Conservation (phyloP, 92 coral and sea anemone species). For the Phenganax stokvisi region DNA sequence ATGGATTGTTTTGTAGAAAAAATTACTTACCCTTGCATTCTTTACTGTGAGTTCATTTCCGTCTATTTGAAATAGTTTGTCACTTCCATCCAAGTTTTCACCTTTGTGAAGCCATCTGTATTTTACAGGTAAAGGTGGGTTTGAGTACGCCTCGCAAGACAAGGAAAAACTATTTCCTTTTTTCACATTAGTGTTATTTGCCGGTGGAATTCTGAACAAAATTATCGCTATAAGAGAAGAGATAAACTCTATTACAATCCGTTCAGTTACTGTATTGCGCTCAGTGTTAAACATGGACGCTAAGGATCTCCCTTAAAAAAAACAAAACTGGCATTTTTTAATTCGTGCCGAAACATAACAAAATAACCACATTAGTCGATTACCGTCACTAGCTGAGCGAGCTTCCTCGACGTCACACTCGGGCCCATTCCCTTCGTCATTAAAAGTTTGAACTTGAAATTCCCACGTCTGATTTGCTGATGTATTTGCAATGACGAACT, state of each 20-base stretch:
- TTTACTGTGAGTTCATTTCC: neutral
- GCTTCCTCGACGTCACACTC: neutral
- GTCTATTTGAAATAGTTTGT: neutral
- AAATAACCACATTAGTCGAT: neutral
- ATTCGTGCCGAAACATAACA: neutral
- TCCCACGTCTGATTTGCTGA: constrained; percentile 11
- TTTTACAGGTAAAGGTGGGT: constrained; percentile 1
- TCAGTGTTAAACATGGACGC: no score
- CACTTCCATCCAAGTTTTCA: neutral
- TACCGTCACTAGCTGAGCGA: constrained; percentile 7
- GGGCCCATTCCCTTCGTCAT: constrained; percentile 9
- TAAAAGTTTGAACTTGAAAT: neutral
- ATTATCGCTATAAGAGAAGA: constrained; percentile 9
- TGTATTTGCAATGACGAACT: neutral
- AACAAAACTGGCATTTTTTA: neutral
- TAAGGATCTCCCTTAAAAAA: no score
- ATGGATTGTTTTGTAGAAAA: no score
- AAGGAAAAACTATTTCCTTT: constrained; percentile 16
- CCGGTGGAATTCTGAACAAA: constrained; percentile 18
- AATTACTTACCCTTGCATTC: constrained; percentile 4
- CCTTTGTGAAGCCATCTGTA: constrained; percentile 29
- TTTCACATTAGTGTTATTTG: constrained; percentile 8
- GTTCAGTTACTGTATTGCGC: no score
- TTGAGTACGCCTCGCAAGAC: constrained; percentile 17
- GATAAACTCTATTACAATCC: no score